These are phyloP conservation scores for Eulacestoma nigropectus DNA, from an alignment of 2,113 vertebrate genomes.

Conservation along the genomic window DNA sequence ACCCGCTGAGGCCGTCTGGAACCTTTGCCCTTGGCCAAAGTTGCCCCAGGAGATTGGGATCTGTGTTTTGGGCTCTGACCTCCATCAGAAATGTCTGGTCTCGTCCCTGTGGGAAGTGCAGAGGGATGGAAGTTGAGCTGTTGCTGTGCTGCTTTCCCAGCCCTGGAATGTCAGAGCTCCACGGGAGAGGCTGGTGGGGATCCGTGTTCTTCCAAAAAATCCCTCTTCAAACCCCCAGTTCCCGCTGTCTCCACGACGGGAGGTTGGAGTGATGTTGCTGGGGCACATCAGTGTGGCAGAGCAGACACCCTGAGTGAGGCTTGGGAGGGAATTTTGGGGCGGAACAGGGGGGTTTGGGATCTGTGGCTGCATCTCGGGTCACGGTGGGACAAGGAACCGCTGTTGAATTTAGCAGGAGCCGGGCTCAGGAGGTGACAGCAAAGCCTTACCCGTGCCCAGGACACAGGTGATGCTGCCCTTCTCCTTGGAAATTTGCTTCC, in stretches of 20 bases:
- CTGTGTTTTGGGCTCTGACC: background rate
- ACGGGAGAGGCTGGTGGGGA: background rate
- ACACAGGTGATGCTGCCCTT: rapidly evolving
- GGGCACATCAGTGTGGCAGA: rapidly evolving
- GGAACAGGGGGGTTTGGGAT: background rate
- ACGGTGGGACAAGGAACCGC: rapidly evolving
- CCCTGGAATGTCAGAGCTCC: background rate
- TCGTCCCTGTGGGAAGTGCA: background rate
- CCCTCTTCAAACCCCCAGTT: background rate
- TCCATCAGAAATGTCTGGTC: background rate
- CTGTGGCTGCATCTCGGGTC: background rate
- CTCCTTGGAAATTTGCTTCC: background rate
- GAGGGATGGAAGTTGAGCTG: rapidly evolving
- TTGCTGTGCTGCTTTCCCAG: background rate
- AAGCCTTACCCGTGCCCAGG: rapidly evolving
- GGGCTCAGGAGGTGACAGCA: background rate
- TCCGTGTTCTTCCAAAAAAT: background rate
- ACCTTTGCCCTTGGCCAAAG: background rate
- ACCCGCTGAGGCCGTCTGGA: rapidly evolving
- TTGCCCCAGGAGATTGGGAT: background rate
- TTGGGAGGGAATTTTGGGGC: background rate
- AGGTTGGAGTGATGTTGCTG: rapidly evolving
- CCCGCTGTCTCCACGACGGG: rapidly evolving
- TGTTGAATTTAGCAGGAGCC: background rate
- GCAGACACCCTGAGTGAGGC: rapidly evolving